A percentile compares a stretch with the other conserved stretches of the same genome.
These are phyloP conservation scores for Protobothrops flavoviridis DNA, from an alignment of 2,113 vertebrate genomes.

Conservation along the genomic window DNA sequence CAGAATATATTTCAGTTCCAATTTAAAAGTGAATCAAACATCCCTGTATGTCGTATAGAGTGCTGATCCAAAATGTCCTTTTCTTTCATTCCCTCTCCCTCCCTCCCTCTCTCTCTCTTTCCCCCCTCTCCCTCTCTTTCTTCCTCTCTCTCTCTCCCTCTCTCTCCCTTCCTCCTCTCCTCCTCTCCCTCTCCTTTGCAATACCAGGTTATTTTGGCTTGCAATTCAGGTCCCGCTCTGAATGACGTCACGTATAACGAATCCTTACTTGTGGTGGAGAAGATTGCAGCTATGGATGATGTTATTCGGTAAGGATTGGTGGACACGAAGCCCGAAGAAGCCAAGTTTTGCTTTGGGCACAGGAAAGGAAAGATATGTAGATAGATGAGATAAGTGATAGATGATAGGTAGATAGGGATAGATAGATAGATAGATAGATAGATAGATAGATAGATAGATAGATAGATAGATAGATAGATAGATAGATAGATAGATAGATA, in stretches of 20 bases:
- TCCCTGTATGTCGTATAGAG: neutral
- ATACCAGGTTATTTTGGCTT: conserved; percentile 89
- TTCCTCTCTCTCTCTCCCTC: neutral
- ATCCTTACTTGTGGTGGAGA: conserved; percentile 86
- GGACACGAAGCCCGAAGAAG: neutral
- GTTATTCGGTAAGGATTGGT: conserved; percentile 78
- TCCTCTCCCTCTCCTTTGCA: neutral
- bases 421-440: too few species aligned
- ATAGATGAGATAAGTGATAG: too few species aligned
- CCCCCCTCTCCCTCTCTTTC: too few species aligned
- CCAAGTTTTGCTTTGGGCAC: too few species aligned
- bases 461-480: too few species aligned
- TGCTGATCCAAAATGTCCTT: neutral
- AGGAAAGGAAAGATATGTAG: too few species aligned
- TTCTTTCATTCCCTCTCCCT: accelerated
- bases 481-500: too few species aligned
- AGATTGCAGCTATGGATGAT: conserved; percentile 88
- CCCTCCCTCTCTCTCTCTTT: neutral
- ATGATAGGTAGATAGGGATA: too few species aligned
- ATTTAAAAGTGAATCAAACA: neutral
- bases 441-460: too few species aligned
- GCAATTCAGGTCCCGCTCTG: conserved; percentile 93
- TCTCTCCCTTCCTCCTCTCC: neutral
- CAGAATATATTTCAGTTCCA: neutral
- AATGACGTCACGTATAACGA: conserved; percentile 95